Percentiles rank a stretch among this genome's conserved stretches.
phyloP scores from a whole-genome alignment of 1,140 invertebrate genomes.

The Hermetia illucens region DNA sequence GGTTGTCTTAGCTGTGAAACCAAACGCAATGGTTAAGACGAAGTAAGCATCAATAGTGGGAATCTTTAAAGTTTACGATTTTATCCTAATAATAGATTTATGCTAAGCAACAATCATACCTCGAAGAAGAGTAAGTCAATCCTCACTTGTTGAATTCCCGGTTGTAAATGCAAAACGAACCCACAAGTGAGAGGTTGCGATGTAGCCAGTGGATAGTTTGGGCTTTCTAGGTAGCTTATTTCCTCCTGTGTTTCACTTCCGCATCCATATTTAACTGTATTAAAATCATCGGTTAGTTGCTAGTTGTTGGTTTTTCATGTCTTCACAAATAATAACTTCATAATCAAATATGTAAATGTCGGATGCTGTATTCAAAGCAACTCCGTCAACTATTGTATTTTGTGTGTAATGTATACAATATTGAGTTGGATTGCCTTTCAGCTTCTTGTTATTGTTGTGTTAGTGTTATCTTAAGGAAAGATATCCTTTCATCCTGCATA shows the following conservation, averaged over 20 bases:
- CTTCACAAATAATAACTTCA: too few relatives aligned
- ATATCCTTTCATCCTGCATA: too few relatives aligned
- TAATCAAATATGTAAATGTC: too few relatives aligned
- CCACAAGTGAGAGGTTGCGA: conserved; percentile 37
- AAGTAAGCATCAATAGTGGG: not conserved
- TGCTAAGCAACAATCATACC: conserved; percentile 27
- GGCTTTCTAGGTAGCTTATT: conserved; percentile 43
- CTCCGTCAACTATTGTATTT: too few relatives aligned
- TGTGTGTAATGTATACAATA: not conserved
- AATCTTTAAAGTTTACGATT: not conserved
- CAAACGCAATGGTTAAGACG: too few relatives aligned
- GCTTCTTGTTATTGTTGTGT: too few relatives aligned
- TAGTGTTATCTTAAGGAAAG: too few relatives aligned
- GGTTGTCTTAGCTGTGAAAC: conserved; percentile 47
- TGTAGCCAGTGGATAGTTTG: conserved; percentile 34
- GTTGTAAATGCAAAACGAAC: conserved; percentile 42
- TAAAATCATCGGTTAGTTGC: too few relatives aligned
- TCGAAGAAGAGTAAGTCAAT: conserved; percentile 56
- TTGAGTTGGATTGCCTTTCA: conserved; percentile 2
- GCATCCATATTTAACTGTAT: conserved; percentile 41
- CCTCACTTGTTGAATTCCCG: conserved; percentile 45
- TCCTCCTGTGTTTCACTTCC: conserved; percentile 37
- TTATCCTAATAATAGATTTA: not conserved
- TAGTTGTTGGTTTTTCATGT: too few relatives aligned
- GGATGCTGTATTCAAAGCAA: too few relatives aligned